Evolutionary conservation across 2,113 vertebrate genomes (phyloP), one percentile per base, ranked within the genome.

Genomic region (Strix uralensis): DNA sequence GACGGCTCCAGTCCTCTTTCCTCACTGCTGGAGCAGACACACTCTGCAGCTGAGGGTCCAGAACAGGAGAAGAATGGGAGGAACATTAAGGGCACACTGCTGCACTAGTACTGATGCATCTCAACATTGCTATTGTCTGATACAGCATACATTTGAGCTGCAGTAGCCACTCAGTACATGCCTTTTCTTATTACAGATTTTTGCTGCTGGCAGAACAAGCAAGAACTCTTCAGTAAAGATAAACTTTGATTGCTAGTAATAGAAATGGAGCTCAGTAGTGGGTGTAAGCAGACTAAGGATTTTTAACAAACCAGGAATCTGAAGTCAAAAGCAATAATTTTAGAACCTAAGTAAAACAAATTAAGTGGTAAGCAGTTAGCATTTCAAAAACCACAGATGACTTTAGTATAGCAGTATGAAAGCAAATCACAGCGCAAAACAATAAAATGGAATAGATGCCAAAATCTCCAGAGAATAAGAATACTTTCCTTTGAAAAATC

Each of bases 111-210:
- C 29, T 4, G 7, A 17, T 61, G 34, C 40, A 81, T 73, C 22
- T 20, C 40, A 65, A 27, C 30, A 32, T 4, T 8, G 21, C 40
- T 81, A 4, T 9, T 49, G 15, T 17, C 44, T 67, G 13, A 47
- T 25, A 17, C 8, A 74, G 29, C 32, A 47, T 3, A 42, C 11
- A 9, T 61, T 85, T n/a, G 54, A 55, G 36, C 25, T 49, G 55
- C 1, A 4, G 20, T 5, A 74, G 36, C 1, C 0, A 23, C 34
- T 70, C 54, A 32, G 22, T 29, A 44, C 25, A 7, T 30, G 21
- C 2, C 32, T 17, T 78, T 91, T 61, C 57, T 59, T 32, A 55
- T 36, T 51, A 27, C 58, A 72, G 44, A 47, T 49, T 71, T 92
- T 66, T 87, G 75, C 30, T 6, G 1, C 14, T 19, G 27, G 46